Evolutionary conservation across 2,113 vertebrate species (phyloP).

Genomic region (Stegostoma tigrinum): DNA sequence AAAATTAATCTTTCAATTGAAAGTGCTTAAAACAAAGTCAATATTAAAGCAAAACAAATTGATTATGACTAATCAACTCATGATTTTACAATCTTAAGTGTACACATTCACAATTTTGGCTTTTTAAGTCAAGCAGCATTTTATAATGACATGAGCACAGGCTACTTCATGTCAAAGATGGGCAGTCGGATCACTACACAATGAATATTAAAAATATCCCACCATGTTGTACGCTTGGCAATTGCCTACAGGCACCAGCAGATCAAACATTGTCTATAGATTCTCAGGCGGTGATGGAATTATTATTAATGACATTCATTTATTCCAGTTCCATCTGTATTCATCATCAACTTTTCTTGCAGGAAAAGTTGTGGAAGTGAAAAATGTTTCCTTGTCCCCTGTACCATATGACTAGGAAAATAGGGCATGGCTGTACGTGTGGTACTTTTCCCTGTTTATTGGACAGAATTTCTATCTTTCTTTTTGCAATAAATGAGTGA

Average conservation of each 20-base stretch:
- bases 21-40: not conserved
- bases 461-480: not conserved
- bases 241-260: conserved; percentile 52
- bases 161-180: conserved; percentile 50
- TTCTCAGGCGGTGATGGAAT: conserved; percentile 57
- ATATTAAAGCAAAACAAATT: not conserved
- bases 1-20: not conserved
- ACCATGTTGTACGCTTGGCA: conserved; percentile 47
- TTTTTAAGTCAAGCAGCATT: conserved; percentile 14
- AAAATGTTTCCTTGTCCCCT: not conserved
- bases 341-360: not conserved
- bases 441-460: not conserved
- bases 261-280: conserved; percentile 56
- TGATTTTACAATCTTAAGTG: not conserved
- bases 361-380: not conserved
- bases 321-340: not conserved
- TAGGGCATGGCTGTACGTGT: too few species aligned
- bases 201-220: conserved; percentile 51
- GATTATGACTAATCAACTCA: not conserved
- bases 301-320: conserved; percentile 52
- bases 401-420: not conserved
- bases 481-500: not conserved
- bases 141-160: conserved; percentile 16
- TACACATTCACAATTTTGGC: not conserved
- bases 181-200: conserved; percentile 48